phyloP scores from a whole-genome alignment of 2,113 vertebrate species.

The Dunckerocampus dactyliophorus region DNA sequence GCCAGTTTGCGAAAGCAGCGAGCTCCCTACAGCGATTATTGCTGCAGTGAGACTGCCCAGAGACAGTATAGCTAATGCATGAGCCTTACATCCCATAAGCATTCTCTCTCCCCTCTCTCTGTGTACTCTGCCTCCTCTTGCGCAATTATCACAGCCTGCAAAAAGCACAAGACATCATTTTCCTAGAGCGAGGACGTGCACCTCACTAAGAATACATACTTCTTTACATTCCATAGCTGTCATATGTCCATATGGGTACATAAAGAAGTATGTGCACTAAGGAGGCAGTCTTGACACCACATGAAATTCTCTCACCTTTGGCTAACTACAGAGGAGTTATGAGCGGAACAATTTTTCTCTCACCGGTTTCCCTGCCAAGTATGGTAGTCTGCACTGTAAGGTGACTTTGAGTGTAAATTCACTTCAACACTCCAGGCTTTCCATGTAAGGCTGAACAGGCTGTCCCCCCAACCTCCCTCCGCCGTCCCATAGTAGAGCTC shows the following conservation, averaged over 20 bases:
- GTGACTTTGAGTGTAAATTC: slow-evolving; percentile 75
- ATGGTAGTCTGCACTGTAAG: slow-evolving; percentile 71
- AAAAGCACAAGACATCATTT: slow-evolving; percentile 43
- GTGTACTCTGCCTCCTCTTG: slow-evolving; percentile 8
- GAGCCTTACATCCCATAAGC: slow-evolving; percentile 50
- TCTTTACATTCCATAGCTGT: slow-evolving; percentile 99
- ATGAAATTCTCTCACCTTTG: slow-evolving; percentile 65
- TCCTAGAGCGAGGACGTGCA: slow-evolving; percentile 66
- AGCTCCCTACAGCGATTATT: slow-evolving; percentile 63
- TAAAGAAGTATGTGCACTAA: slow-evolving; percentile 99
- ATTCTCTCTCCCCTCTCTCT: slow-evolving; percentile 27
- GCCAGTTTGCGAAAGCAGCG: slow-evolving; percentile 57
- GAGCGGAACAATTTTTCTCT: slow-evolving; percentile 57
- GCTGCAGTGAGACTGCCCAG: slow-evolving; percentile 74
- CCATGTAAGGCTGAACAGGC: slow-evolving; percentile 65
- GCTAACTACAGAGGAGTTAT: slow-evolving; percentile 62
- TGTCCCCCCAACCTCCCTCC: slow-evolving; percentile 28
- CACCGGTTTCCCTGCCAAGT: slow-evolving; percentile 61
- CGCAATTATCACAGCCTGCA: slow-evolving; percentile 32
- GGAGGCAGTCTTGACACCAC: slow-evolving; percentile 74
- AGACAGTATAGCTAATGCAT: slow-evolving; percentile 72
- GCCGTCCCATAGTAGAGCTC: slow-evolving; percentile 58
- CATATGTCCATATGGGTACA: slow-evolving; percentile 99
- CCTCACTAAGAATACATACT: slow-evolving; percentile 99
- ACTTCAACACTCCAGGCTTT: slow-evolving; percentile 66